Evolutionary conservation across 2,113 vertebrate genomes (phyloP).

Genomic region (Chaetops frenatus): DNA sequence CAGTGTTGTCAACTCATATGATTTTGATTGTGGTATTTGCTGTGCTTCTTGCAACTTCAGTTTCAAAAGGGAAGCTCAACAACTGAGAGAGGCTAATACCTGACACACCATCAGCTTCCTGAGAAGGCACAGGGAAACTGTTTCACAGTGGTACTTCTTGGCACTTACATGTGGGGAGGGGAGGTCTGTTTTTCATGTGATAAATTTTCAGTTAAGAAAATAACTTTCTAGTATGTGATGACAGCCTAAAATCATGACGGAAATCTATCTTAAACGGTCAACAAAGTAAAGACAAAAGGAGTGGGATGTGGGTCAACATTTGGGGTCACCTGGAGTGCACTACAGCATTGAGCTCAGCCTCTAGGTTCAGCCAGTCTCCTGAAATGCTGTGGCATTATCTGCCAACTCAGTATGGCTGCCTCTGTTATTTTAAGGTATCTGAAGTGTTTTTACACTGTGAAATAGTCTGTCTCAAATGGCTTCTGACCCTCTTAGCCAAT

Average conservation of each 20-base stretch:
- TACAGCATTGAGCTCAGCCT: not conserved
- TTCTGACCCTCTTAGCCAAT: not conserved
- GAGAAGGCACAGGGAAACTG: not conserved
- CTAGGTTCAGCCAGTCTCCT: not conserved
- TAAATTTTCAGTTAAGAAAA: not conserved
- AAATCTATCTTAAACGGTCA: not conserved
- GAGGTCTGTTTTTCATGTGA: not conserved
- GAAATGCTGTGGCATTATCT: not conserved
- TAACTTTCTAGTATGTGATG: not conserved
- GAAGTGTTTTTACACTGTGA: not conserved
- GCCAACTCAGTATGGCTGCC: not conserved
- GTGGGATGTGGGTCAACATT: accelerated
- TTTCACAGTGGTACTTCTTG: not conserved
- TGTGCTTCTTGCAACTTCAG: not conserved
- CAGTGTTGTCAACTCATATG: not conserved
- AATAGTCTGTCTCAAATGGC: not conserved
- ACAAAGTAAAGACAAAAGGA: not conserved
- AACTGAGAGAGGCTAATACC: not conserved
- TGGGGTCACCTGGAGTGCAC: not conserved
- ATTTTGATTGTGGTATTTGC: not conserved
- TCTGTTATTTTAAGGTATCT: not conserved
- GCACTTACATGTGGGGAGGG: not conserved
- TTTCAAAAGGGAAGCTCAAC: not conserved
- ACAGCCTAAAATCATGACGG: not conserved
- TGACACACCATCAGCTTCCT: not conserved